Base-by-base conservation (phyloP, 2,888 invertebrate genomes). In the Leptopilina drosophilae region DNA sequence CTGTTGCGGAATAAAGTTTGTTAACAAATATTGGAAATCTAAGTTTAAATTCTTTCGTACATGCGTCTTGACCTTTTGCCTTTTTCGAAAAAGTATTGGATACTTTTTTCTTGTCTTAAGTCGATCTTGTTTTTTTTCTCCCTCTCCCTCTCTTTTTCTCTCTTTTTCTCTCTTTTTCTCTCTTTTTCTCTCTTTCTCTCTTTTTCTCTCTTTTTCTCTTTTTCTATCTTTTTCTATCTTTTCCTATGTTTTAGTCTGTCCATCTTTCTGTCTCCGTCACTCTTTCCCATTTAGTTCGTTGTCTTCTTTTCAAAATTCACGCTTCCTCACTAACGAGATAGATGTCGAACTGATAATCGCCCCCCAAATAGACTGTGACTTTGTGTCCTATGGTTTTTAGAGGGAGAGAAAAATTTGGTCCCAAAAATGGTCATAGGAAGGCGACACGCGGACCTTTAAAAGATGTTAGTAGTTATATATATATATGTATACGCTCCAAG, bases 301-400 rank as follows among this genome's bases (percentile, higher is more conserved):
- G 33, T 9, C 12, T 8, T 67, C 76, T 73, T 73, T 83, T 78
- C 81, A 82, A 49, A 84, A 85, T 88, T 89, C 88, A 88, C 88
- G 85, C 87, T 87, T 85, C 82, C 82, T 82, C 84, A 86, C 88
- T 89, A 89, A 89, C 88, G 88, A 88, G 88, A 87, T 87, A 88
- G 88, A 89, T 89, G 85, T 85, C 82, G 12, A 80, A 80, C 83
- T 85, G 89, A 89, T 90, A 90, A 86, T 88, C 85, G 84, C 82
- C 84, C 82, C 82, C 84, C 42, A 42, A 82, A 33, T 56, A 33
- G 26, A 53, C 12, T 49, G 49, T 49, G 49, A 49, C 49, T 15
- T 46, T 15, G 20, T 20, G 12, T 11, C 15, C 20, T 53, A 26
- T 53, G 26, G 15, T 20, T 73, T 73, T 73, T 56, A 12, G 9